Conservation (phyloP, 1,140 invertebrate genomes). For the Hyles vespertilio region DNA sequence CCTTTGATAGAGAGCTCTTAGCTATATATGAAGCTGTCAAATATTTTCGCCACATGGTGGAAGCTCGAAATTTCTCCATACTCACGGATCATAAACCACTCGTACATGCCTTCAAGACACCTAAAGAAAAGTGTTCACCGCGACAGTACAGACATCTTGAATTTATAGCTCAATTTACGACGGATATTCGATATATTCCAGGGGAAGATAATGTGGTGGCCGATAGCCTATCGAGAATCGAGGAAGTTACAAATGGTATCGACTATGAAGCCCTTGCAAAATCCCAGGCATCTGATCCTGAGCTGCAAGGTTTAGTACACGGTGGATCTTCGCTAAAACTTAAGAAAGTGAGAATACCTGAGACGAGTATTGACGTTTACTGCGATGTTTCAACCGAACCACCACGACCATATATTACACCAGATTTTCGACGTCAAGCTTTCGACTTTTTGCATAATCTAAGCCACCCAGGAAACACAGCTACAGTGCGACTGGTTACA, state of each 20-base stretch:
- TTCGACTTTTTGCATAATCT: conserved; percentile 1
- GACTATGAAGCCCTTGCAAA: background rate
- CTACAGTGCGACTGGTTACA: background rate
- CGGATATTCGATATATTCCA: background rate
- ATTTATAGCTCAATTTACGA: conserved; percentile 4
- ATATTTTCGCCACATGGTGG: conserved; percentile 3
- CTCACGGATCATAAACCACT: conserved; percentile 2
- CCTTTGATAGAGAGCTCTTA: background rate
- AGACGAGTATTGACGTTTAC: background rate
- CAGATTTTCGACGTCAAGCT: background rate
- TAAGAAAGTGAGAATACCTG: background rate
- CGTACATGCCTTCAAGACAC: background rate
- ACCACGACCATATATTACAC: conserved; percentile 1
- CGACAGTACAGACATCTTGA: background rate
- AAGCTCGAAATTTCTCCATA: background rate
- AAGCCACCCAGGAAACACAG: conserved; percentile 1
- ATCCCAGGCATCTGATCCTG: background rate
- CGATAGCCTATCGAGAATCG: background rate
- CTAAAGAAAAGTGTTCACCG: background rate
- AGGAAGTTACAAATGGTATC: background rate
- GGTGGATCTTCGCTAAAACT: background rate
- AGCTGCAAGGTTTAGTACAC: background rate
- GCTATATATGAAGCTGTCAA: conserved; percentile 3
- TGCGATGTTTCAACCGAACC: background rate
- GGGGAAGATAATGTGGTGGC: conserved; percentile 6